Evolutionary conservation across 2,888 invertebrate species (phyloP).

Genomic region (Leptopilina syphax): DNA sequence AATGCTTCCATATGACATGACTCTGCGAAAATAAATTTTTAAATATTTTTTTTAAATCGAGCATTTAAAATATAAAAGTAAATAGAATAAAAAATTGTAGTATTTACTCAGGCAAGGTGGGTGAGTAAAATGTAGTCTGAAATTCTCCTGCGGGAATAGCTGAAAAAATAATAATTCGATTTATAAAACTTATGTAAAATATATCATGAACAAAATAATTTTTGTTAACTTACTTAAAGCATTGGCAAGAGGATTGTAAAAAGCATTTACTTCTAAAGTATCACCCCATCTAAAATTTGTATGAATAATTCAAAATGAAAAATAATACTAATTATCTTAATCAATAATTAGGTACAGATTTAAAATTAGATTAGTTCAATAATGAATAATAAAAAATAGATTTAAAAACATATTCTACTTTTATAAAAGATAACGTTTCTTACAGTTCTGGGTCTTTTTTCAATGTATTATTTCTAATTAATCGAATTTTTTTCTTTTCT

Average conservation of each 20-base stretch:
- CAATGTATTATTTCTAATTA: neutral
- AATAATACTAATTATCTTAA: neutral
- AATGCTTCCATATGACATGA: conserved; percentile 6
- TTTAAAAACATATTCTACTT: neutral
- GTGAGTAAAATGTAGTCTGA: conserved; percentile 3
- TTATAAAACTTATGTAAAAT: neutral
- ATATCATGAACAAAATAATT: neutral
- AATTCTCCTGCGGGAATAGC: conserved; percentile 19
- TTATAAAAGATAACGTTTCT: neutral
- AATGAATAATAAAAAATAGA: no score
- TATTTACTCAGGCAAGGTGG: neutral
- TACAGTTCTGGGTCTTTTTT: neutral
- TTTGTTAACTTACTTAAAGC: neutral
- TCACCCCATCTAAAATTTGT: conserved; percentile 22
- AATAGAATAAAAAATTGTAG: neutral
- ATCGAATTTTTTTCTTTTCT: neutral
- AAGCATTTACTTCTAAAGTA: conserved; percentile 10
- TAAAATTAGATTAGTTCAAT: no score
- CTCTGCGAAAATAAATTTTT: neutral
- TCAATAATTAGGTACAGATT: no score
- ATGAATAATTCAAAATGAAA: neutral
- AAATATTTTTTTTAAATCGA: neutral
- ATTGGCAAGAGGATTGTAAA: neutral
- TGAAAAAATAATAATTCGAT: neutral
- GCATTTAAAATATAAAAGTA: neutral